phyloP scores from a whole-genome alignment of 37 sponge, comb jelly and placozoan genomes.

The Petrosia ficiformis region DNA sequence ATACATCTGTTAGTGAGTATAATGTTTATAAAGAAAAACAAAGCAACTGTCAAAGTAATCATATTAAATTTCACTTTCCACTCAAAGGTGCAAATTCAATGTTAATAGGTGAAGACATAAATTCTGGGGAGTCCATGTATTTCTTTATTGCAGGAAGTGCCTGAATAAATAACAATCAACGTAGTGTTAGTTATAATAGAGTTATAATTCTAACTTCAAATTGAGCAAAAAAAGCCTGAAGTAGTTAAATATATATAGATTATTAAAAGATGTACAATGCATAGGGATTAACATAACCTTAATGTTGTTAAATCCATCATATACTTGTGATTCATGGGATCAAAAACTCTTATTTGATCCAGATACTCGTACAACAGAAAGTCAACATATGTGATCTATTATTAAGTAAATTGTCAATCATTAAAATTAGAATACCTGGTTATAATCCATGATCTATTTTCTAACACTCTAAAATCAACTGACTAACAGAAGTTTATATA shows the following conservation, averaged over 20 bases:
- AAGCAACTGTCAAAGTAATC: too few species aligned
- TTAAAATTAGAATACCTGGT: too few species aligned
- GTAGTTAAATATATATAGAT: background rate
- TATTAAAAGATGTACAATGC: background rate
- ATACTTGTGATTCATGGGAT: conserved; percentile 33
- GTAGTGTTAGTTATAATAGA: background rate
- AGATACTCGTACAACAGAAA: conserved; percentile 78
- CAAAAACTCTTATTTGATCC: conserved; percentile 59
- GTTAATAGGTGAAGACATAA: conserved; percentile 57
- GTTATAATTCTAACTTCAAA: conserved; percentile 33
- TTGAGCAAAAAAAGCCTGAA: conserved; percentile 43
- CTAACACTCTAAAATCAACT: too few species aligned
- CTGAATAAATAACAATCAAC: conserved; percentile 10
- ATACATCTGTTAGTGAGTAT: too few species aligned
- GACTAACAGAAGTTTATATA: too few species aligned
- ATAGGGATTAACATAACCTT: conserved; percentile 26
- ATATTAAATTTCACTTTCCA: too few species aligned
- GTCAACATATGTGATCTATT: conserved; percentile 71
- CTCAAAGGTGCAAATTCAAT: conserved; percentile 52
- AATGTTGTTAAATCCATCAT: conserved; percentile 51
- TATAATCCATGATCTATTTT: too few species aligned
- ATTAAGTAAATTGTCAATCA: background rate
- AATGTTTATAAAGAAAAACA: too few species aligned
- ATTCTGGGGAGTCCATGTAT: conserved; percentile 69
- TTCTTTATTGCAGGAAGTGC: conserved; percentile 81